Evolutionary conservation across 2,797 vertebrate genomes (phyloP).

Genomic region (Diglossa cyanea): DNA sequence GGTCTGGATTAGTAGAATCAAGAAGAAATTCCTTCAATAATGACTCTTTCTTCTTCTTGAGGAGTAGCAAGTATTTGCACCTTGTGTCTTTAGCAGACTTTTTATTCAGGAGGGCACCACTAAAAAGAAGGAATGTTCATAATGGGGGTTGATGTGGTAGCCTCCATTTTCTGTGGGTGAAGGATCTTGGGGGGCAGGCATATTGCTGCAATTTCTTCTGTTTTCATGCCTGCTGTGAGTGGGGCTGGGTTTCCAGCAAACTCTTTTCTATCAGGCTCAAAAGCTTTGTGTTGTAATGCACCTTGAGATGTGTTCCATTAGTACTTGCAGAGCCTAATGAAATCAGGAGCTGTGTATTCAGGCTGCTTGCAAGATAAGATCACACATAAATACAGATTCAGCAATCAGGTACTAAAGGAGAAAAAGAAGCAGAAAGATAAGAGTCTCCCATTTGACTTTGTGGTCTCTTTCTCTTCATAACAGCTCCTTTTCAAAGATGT

Average conservation of each 20-base stretch:
- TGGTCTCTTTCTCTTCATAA: neutral
- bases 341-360: neutral
- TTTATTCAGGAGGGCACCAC: neutral
- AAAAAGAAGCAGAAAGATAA: neutral
- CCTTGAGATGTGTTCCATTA: neutral
- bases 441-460: slow-evolving; percentile 22
- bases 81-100: neutral
- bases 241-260: neutral
- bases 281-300: neutral
- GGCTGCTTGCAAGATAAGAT: neutral
- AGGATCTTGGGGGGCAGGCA: neutral
- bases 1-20: neutral
- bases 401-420: neutral
- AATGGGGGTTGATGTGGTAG: neutral
- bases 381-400: neutral
- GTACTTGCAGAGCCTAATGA: neutral
- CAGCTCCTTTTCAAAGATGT: neutral
- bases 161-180: neutral
- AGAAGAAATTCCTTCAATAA: neutral
- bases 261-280: neutral
- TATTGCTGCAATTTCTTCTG: neutral
- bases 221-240: neutral
- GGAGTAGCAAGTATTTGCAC: fast-evolving
- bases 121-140: neutral
- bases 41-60: neutral